A percentile compares a stretch with the other conserved stretches of the same genome.
These are phyloP conservation scores for Drosophila conformis DNA, from an alignment of 2,888 invertebrate species.

Conservation along the genomic window DNA sequence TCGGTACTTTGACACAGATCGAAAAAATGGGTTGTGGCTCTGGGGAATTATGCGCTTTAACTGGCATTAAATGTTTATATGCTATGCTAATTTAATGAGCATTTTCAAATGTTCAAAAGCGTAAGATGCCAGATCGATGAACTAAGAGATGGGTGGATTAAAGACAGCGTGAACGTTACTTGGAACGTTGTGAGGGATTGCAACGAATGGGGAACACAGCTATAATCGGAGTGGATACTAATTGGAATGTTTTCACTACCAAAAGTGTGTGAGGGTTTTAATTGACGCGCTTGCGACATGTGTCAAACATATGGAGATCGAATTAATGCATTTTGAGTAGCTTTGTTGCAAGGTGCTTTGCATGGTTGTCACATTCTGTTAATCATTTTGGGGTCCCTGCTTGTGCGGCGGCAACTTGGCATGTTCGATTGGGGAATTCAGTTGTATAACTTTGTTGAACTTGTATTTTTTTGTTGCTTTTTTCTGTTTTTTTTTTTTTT, in stretches of 20 bases:
- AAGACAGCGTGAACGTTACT: background rate
- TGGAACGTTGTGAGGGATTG: background rate
- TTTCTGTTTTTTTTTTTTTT: background rate
- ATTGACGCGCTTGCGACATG: conserved; percentile 26
- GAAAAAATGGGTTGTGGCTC: background rate
- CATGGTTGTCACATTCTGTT: conserved; percentile 31
- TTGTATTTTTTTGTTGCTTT: conserved; percentile 1
- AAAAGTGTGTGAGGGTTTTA: conserved; percentile 8
- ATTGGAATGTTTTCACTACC: conserved; percentile 25
- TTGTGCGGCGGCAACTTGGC: conserved; percentile 39
- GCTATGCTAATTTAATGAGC: background rate
- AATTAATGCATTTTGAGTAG: conserved; percentile 18
- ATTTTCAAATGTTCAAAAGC: background rate
- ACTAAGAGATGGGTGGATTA: background rate
- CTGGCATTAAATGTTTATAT: background rate
- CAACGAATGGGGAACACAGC: conserved; percentile 15
- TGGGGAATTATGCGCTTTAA: background rate
- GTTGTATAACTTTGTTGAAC: conserved; percentile 44
- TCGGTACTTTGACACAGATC: background rate
- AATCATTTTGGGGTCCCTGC: conserved; percentile 52
- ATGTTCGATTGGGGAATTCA: conserved; percentile 54
- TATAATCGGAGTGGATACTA: background rate
- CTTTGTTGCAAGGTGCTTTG: conserved; percentile 11
- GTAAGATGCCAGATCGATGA: background rate
- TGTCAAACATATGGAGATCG: background rate